These are phyloP conservation scores for Xylota sylvarum DNA, from an alignment of 2,888 invertebrate species.

Conservation along the genomic window DNA sequence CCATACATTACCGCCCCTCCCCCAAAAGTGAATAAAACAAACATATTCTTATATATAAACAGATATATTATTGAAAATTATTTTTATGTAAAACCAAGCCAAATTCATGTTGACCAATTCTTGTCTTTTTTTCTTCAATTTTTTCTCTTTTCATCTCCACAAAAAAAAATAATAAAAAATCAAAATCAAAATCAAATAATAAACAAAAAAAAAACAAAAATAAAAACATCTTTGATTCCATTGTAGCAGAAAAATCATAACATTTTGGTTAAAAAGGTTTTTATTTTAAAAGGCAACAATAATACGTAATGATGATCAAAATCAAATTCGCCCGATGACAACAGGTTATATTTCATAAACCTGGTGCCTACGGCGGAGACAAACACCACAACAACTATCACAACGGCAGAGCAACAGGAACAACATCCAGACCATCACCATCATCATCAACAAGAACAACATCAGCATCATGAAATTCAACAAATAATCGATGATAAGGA, in stretches of 20 bases:
- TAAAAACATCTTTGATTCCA: slow-evolving; percentile 57
- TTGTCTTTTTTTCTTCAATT: slow-evolving; percentile 74
- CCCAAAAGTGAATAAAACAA: slow-evolving; percentile 50
- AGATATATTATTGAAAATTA: slow-evolving; percentile 37
- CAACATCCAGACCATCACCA: slow-evolving; percentile 49
- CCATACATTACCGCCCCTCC: not conserved
- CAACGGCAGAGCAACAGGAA: slow-evolving; percentile 77
- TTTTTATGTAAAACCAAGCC: slow-evolving; percentile 55
- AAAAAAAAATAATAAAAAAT: slow-evolving; percentile 57
- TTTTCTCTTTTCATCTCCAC: slow-evolving; percentile 75
- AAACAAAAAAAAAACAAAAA: slow-evolving; percentile 45
- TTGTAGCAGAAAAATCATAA: slow-evolving; percentile 85
- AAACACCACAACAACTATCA: slow-evolving; percentile 77
- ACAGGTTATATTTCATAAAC: slow-evolving; percentile 76
- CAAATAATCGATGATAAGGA: slow-evolving; percentile 41
- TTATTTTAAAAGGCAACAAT: slow-evolving; percentile 85
- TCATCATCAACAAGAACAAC: slow-evolving; percentile 32
- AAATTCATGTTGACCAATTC: slow-evolving; percentile 75
- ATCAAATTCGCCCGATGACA: slow-evolving; percentile 79
- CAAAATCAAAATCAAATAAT: slow-evolving; percentile 6
- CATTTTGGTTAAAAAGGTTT: slow-evolving; percentile 85
- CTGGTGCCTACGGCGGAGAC: slow-evolving; percentile 73
- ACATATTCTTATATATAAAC: slow-evolving; percentile 29
- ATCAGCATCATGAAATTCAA: slow-evolving; percentile 37
- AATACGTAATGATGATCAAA: slow-evolving; percentile 85